Percentiles rank a stretch among this genome's conserved stretches.
These are phyloP conservation scores for Muschampia plurimacula DNA, from an alignment of 2,888 invertebrate genomes.

Conservation along the genomic window DNA sequence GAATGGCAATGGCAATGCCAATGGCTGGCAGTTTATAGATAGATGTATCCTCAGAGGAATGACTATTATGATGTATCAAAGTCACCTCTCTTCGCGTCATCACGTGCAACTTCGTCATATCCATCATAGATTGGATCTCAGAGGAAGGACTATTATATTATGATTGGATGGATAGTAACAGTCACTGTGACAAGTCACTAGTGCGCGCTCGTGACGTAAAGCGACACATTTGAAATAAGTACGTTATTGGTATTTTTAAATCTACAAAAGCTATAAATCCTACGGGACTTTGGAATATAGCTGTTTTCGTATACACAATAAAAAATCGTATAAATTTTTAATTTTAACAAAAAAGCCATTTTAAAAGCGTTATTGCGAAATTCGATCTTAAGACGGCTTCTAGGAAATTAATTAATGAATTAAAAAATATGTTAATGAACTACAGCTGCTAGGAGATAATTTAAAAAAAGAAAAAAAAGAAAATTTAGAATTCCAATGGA, in stretches of 20 bases:
- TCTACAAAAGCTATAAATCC: constrained; percentile 44
- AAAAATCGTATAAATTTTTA: background rate
- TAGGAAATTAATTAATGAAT: background rate
- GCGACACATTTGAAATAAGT: constrained; percentile 12
- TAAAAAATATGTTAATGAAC: background rate
- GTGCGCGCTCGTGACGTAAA: too few relatives aligned
- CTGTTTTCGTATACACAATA: constrained; percentile 52
- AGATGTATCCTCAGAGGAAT: too few relatives aligned
- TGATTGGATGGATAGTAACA: too few relatives aligned
- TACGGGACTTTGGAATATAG: constrained; percentile 69
- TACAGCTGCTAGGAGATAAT: constrained; percentile 15
- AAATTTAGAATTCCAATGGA: too few relatives aligned
- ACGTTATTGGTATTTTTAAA: constrained; percentile 13
- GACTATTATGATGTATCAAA: too few relatives aligned
- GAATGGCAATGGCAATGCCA: too few relatives aligned
- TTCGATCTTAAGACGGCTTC: constrained; percentile 23
- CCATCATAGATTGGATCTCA: too few relatives aligned
- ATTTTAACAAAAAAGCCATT: constrained; percentile 23
- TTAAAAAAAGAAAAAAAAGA: background rate
- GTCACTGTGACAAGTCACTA: too few relatives aligned
- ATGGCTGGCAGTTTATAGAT: too few relatives aligned
- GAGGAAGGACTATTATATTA: too few relatives aligned
- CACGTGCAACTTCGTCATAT: too few relatives aligned
- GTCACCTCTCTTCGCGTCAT: too few relatives aligned
- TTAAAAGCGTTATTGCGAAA: constrained; percentile 10